phyloP scores from a whole-genome alignment of 1,140 invertebrate species.

The Protaetia brevitarsis region DNA sequence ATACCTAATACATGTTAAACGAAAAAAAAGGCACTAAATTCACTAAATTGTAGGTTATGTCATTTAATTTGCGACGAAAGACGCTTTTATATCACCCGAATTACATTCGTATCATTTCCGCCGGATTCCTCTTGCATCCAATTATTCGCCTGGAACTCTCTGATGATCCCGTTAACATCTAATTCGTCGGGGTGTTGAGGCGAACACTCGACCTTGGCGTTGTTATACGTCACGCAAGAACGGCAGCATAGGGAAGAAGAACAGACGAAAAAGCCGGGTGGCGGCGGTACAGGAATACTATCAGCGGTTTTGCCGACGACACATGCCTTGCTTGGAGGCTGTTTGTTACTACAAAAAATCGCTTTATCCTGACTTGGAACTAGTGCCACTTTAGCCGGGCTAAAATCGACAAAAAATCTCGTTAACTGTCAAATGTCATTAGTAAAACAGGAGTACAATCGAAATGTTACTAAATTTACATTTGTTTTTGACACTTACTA shows the following conservation, averaged over 20 bases:
- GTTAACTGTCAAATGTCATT: background rate
- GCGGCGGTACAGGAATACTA: background rate
- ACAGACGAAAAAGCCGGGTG: background rate
- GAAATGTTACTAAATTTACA: no score
- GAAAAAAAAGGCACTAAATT: background rate
- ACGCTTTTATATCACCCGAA: no score
- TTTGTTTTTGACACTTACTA: no score
- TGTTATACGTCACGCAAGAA: background rate
- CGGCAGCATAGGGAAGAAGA: background rate
- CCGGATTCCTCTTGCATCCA: background rate
- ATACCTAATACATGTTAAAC: background rate
- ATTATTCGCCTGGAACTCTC: background rate
- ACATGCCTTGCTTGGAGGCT: background rate
- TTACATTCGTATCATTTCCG: no score
- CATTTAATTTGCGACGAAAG: background rate
- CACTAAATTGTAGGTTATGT: background rate
- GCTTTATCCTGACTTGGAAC: background rate
- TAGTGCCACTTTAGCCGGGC: background rate
- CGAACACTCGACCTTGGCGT: background rate
- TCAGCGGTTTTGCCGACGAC: background rate
- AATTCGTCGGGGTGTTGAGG: background rate
- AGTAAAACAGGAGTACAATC: background rate
- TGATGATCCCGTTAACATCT: slow-evolving; percentile 1
- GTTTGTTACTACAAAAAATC: background rate
- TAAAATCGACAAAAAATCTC: background rate